phyloP scores from a whole-genome alignment of 2,113 vertebrate genomes.

The Lathamus discolor region DNA sequence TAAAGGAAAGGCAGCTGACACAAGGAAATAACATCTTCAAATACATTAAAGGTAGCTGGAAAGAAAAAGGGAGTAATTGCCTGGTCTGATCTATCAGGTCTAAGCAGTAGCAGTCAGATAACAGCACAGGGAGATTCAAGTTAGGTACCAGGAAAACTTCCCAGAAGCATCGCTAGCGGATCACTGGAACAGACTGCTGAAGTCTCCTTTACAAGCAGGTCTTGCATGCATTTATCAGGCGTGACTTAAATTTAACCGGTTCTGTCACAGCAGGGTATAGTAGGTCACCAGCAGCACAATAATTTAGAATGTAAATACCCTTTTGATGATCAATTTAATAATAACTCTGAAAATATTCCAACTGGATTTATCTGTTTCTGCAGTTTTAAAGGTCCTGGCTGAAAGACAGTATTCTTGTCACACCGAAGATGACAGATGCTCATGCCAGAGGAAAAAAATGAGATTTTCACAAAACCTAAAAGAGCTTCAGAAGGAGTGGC shows the following conservation, averaged over 20 bases:
- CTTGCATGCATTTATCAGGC: background rate
- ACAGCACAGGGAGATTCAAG: background rate
- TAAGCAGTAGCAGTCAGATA: background rate
- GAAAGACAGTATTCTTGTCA: background rate
- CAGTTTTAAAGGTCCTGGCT: background rate
- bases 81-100: background rate
- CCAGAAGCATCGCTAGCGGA: background rate
- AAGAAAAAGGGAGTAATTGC: background rate
- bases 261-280: background rate
- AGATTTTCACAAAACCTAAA: slow-evolving; percentile 27
- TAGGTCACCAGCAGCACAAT: background rate
- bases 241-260: background rate
- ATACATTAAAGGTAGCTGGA: background rate
- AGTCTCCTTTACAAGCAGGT: background rate
- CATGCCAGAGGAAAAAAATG: background rate
- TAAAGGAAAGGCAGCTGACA: background rate
- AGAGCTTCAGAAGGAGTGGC: background rate
- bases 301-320: slow-evolving; percentile 17
- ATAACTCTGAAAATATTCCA: slow-evolving; percentile 9
- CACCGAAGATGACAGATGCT: background rate
- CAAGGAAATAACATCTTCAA: background rate
- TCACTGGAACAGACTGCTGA: background rate
- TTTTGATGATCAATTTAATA: slow-evolving; percentile 14
- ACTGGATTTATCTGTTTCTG: background rate
- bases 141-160: background rate